Percentiles rank a stretch among this genome's conserved stretches.
Evolutionary conservation across 2,113 vertebrate species (phyloP).

Genomic region (Ptilonorhynchus violaceus): DNA sequence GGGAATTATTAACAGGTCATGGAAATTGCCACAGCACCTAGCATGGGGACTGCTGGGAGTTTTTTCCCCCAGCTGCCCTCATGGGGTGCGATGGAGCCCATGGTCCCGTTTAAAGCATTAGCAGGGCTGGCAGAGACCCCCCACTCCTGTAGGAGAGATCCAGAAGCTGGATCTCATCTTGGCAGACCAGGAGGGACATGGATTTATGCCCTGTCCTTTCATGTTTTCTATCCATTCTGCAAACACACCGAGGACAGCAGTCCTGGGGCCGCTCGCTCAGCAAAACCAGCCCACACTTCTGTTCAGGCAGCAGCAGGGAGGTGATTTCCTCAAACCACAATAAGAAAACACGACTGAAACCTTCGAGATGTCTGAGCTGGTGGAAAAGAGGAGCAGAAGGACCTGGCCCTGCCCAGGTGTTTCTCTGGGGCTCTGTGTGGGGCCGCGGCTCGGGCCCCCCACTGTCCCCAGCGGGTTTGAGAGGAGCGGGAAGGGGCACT

Average conservation of each 20-base stretch:
- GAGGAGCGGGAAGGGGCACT: neutral
- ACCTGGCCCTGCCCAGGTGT: neutral
- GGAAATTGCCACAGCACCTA: neutral
- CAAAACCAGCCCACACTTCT: neutral
- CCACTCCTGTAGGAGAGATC: neutral
- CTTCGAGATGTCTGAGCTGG: neutral
- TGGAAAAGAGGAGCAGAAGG: neutral
- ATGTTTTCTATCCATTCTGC: accelerated
- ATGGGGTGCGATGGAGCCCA: neutral
- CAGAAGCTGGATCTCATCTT: neutral
- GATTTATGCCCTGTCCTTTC: neutral
- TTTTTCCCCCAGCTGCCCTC: neutral
- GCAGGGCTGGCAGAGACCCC: neutral
- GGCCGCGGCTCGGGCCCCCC: neutral
- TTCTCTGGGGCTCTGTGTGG: neutral
- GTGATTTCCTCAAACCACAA: neutral
- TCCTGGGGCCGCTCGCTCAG: neutral
- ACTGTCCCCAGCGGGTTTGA: accelerated
- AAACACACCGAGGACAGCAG: neutral
- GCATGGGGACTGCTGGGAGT: accelerated
- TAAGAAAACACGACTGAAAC: neutral
- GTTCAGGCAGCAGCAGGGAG: neutral
- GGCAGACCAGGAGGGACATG: neutral
- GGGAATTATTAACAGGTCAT: neutral
- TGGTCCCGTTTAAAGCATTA: neutral